Percentiles rank a stretch among this genome's conserved stretches.
Evolutionary conservation across 2,888 invertebrate species (phyloP).

Genomic region (Choristoneura rosaceana): DNA sequence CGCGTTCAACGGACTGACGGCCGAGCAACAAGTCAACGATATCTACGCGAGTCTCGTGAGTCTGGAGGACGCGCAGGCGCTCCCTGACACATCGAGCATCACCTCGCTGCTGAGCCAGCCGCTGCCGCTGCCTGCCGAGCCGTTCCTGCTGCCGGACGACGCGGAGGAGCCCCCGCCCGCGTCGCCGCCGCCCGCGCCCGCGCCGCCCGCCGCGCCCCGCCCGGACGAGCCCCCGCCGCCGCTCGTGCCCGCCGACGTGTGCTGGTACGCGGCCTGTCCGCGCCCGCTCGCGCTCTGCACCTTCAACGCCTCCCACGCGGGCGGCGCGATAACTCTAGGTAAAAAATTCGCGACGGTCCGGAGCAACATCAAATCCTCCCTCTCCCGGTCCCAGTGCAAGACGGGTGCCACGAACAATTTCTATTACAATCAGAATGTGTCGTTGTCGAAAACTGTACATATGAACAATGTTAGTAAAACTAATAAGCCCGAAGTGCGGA

Average conservation of each 20-base stretch:
- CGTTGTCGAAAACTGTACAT: conserved; percentile 77
- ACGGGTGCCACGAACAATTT: conserved; percentile 67
- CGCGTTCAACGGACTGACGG: conserved; percentile 69
- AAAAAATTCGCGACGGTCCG: conserved; percentile 80
- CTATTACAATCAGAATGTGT: conserved; percentile 69
- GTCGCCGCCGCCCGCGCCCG: conserved; percentile 51
- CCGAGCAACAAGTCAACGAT: conserved; percentile 76
- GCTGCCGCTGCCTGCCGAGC: conserved; percentile 61
- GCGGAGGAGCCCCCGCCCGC: conserved; percentile 57
- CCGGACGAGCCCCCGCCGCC: conserved; percentile 61
- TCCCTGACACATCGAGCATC: conserved; percentile 72
- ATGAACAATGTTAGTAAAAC: conserved; percentile 74
- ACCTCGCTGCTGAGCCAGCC: conserved; percentile 68
- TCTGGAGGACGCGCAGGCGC: conserved; percentile 68
- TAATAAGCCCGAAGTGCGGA: conserved; percentile 80
- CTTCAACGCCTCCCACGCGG: conserved; percentile 84
- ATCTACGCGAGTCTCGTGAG: conserved; percentile 74
- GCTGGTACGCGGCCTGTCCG: conserved; percentile 84
- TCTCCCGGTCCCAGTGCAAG: conserved; percentile 73
- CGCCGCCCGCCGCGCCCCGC: conserved; percentile 48
- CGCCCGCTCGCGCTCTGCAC: conserved; percentile 86
- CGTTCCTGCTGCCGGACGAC: conserved; percentile 69
- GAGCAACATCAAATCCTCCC: conserved; percentile 78
- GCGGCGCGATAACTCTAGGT: conserved; percentile 83
- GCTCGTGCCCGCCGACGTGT: conserved; percentile 70